Base-by-base conservation (phyloP, 1,140 invertebrate genomes). In the Lysiphlebus fabarum region DNA sequence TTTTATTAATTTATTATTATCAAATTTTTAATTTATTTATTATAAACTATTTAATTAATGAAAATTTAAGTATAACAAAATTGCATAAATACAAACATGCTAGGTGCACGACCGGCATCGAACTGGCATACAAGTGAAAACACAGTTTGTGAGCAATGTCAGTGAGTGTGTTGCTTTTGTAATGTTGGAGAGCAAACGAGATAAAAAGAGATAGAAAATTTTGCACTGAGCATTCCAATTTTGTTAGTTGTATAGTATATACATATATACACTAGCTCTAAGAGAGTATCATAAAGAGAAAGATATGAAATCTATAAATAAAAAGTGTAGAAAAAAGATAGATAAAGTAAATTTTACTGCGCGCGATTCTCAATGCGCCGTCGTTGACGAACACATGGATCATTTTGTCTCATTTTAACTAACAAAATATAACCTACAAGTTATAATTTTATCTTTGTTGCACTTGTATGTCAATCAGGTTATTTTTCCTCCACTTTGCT, bases 101-200 rank as follows among this genome's bases (percentile, higher is more conserved):
- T 74, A 63, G 68, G 66, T 73, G 67, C 75, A 71, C 76, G 75
- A 77, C 75, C 76, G 76, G 76, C 76, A 75, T 77, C 71, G 66
- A 74, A 78, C 76, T 76, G 73, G 70, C 72, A 74, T 68, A 65
- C 47, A 50, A 53, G 42, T 59, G 36, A 44, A 36, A 38, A 53
- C 17, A 26, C 4, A 26, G 17, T 26, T 26, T 1, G 17, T 26
- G 17, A 26, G 17, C 17, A 26, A 26, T 26, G 17, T 26, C 17
- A 26, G 17, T 26, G 17, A 26, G 17, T 26, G 17, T 26, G 17
- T 26, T 26, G 17, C 17, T 2, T 26, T 26, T 26, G 17, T 26
- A n/a, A 26, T 26, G 17, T 26, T 26, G 17, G 17, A 26, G 17
- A 26, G 17, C 17, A 26, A 26, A 26, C 4, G 17, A 26, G 17